These are phyloP conservation scores for Promerops cafer DNA, from an alignment of 2,113 vertebrate species.

Conservation along the genomic window DNA sequence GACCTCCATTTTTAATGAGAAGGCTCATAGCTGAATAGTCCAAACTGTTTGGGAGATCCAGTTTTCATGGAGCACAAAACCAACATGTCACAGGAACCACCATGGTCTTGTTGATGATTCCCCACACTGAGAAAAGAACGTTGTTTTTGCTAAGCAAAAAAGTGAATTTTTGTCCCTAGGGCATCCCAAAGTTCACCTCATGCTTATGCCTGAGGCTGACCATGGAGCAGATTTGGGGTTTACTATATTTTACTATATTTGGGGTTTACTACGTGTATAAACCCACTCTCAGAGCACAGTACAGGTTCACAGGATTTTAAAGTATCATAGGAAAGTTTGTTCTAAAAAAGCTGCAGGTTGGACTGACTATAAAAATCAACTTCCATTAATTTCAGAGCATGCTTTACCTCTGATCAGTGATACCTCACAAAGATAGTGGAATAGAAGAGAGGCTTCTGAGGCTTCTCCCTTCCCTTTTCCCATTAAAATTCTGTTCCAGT, in stretches of 20 bases:
- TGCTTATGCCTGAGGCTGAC: background rate
- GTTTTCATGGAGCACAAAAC: background rate
- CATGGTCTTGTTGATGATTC: background rate
- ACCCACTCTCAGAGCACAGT: background rate
- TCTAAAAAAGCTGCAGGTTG: background rate
- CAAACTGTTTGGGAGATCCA: background rate
- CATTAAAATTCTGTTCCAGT: background rate
- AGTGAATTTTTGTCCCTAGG: background rate
- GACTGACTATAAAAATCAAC: background rate
- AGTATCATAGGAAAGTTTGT: background rate
- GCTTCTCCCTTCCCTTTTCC: background rate
- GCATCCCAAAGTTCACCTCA: background rate
- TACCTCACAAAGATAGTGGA: background rate
- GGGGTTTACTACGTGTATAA: background rate
- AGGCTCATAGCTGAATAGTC: background rate
- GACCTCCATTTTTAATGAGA: background rate
- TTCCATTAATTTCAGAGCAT: background rate
- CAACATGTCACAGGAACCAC: accelerated
- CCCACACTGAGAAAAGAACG: background rate
- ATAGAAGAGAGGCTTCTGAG: background rate
- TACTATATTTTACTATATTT: accelerated
- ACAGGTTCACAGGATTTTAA: background rate
- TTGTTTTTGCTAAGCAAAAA: background rate
- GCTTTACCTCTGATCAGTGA: background rate
- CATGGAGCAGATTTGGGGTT: background rate